Conservation (phyloP, 2,797 vertebrate species). For the Pseudotriccus pelzelni region DNA sequence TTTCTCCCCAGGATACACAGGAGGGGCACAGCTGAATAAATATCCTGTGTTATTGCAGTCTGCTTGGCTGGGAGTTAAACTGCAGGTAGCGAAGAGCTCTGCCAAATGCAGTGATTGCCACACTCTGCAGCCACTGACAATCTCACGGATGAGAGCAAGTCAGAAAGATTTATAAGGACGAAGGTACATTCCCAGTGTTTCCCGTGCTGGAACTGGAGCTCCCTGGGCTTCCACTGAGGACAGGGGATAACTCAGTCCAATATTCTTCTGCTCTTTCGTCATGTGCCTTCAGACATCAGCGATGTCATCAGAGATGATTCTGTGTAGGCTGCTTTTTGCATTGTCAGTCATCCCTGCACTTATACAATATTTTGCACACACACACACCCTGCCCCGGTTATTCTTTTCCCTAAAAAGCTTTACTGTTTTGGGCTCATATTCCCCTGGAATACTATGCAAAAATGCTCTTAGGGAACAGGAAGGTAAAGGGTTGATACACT, state of each 20-base stretch:
- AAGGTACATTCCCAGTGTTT: not conserved
- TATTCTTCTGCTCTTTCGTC: not conserved
- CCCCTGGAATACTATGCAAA: not conserved
- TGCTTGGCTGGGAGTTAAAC: not conserved
- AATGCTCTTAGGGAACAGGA: not conserved
- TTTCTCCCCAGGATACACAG: constrained; percentile 79
- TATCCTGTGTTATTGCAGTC: constrained; percentile 51
- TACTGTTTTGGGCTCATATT: fast-evolving
- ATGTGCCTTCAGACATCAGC: not conserved
- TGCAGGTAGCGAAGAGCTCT: not conserved
- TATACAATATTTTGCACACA: not conserved
- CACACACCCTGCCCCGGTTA: too few species aligned
- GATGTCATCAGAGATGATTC: too few species aligned
- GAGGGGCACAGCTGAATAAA: constrained; percentile 91
- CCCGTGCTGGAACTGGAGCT: not conserved
- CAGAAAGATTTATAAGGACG: not conserved
- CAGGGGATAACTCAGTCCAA: not conserved
- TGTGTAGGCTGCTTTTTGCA: fast-evolving
- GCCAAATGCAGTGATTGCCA: not conserved
- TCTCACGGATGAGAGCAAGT: fast-evolving
- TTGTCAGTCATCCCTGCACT: not conserved
- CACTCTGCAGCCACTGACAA: not conserved
- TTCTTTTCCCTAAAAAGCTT: not conserved
- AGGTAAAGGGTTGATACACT: not conserved
- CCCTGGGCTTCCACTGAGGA: not conserved